Evolutionary conservation across 2,888 invertebrate species (phyloP).

Genomic region (Ophraella communa): DNA sequence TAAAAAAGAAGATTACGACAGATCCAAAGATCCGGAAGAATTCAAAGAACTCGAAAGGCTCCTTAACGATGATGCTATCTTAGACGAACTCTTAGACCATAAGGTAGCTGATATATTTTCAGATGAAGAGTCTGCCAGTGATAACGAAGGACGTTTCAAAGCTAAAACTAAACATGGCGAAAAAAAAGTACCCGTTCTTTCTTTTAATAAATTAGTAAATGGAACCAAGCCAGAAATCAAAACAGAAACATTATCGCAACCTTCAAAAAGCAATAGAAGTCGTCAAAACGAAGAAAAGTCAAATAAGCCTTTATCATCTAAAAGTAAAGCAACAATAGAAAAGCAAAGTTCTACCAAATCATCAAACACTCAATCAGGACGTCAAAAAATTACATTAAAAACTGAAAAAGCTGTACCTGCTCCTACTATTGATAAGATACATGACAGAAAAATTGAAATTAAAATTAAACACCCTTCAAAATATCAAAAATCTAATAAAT

Average conservation of each 20-base stretch:
- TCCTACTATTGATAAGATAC: conserved; percentile 36
- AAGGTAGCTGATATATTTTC: conserved; percentile 56
- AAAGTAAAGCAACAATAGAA: conserved; percentile 2
- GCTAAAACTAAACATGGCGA: conserved; percentile 37
- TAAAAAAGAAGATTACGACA: background rate
- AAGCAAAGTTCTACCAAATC: conserved; percentile 24
- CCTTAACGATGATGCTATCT: conserved; percentile 44
- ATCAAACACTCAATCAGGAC: conserved; percentile 20
- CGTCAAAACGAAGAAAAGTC: conserved; percentile 14
- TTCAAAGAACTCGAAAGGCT: conserved; percentile 37
- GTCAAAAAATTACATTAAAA: conserved; percentile 33
- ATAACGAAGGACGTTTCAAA: conserved; percentile 58
- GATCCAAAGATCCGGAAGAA: conserved; percentile 37
- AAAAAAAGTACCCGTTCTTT: conserved; percentile 39
- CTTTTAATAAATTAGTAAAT: conserved; percentile 46
- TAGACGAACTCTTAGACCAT: conserved; percentile 48
- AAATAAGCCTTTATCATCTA: background rate
- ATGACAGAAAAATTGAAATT: conserved; percentile 55
- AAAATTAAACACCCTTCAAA: conserved; percentile 56
- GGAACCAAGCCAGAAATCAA: conserved; percentile 37
- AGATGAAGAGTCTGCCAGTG: conserved; percentile 57
- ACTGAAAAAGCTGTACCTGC: conserved; percentile 28
- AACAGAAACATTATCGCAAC: conserved; percentile 30
- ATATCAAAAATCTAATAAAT: conserved; percentile 46
- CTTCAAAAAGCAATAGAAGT: background rate